Base-by-base conservation (phyloP, 2,888 invertebrate genomes). In the Pterostichus niger region DNA sequence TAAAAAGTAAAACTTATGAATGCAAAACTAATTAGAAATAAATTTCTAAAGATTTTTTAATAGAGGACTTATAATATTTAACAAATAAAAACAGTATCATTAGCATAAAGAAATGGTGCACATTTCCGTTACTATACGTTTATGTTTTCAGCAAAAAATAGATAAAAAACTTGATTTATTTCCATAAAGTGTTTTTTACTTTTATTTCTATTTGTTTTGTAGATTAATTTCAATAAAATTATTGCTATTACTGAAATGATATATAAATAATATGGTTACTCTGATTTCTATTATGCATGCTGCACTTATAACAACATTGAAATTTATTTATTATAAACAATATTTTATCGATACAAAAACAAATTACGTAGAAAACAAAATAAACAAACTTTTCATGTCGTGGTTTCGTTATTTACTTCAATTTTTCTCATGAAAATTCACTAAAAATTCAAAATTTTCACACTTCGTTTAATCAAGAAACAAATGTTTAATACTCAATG, bases 31-130 rank as follows among this genome's bases (percentile, higher is more conserved):
- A 64, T 64, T 64, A 64, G 64, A 64, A 64, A 35, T 64, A 64
- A 64, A 64, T 64, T 64, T 64, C 64, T 64, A 64, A 64, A 64
- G 64, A 64, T 64, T 64, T 64, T 64, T 64, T 64, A 64, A 64
- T 64, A 64, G 35, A 59, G 59, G 31, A 35, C 64, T 35, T 5
- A n/a, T 64, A 24, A 1, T 24, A 24, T 24, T 2, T 49, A n/a
- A 64, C 59, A 64, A 64, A 64, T 64, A 64, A 64, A 64, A 64
- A 2, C 1, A 24, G 24, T 64, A n/a, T 64, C 64, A 64, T 64
- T 64, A 35, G 64, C 64, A 64, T 64, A 64, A 64, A 64, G 64
- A 64, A 64, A 64, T 64, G 64, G 35, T 64, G 64, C 64, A 64
- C 31, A 35, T 64, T 13, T 64, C 64, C 64, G 33, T 35, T 64